phyloP scores from a whole-genome alignment of 2,113 vertebrate genomes.

The Physeter macrocephalus region DNA sequence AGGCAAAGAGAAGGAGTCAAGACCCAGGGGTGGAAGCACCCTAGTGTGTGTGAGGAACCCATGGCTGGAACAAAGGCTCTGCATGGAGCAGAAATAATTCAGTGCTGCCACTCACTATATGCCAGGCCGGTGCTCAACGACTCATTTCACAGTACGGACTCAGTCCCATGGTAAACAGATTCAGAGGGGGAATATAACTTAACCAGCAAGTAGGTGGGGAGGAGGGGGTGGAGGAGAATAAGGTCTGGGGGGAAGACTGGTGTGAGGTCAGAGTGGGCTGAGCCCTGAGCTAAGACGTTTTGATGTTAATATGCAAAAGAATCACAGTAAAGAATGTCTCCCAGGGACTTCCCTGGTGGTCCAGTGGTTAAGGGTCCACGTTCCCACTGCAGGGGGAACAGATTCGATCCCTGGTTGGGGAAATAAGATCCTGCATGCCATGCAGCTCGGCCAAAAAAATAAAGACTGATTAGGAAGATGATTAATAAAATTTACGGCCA shows the following conservation, averaged over 20 bases:
- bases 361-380: neutral
- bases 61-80: neutral
- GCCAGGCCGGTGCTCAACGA: neutral
- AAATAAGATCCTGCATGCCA: neutral
- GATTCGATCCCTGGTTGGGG: neutral
- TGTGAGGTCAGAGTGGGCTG: neutral
- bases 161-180: neutral
- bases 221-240: neutral
- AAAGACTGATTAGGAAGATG: neutral
- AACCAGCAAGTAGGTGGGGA: neutral
- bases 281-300: neutral
- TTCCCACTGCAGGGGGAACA: neutral
- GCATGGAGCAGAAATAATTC: neutral
- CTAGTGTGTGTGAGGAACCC: neutral
- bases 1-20: neutral
- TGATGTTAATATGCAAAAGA: neutral
- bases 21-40: neutral
- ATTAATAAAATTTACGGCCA: neutral
- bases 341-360: neutral
- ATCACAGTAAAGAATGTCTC: neutral
- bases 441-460: neutral
- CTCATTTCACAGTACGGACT: neutral
- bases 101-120: too few relatives aligned
- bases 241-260: neutral
- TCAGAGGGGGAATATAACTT: neutral